Percentiles rank a stretch among this genome's conserved stretches.
These are phyloP conservation scores for Strix occidentalis DNA, from an alignment of 2,797 vertebrate genomes.

Conservation along the genomic window DNA sequence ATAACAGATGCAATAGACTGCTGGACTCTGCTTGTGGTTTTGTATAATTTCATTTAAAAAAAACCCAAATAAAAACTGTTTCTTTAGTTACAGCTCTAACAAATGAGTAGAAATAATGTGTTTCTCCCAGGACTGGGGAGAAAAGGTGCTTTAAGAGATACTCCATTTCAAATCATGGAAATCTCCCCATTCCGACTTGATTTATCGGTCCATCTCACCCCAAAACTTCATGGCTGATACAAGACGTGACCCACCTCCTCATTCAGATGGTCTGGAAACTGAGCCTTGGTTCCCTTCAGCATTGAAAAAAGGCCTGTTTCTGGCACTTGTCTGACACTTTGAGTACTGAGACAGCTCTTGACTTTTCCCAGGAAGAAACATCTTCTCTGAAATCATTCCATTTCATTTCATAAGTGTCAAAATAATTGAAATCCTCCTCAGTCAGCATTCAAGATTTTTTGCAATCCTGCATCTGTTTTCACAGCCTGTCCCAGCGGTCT, in stretches of 20 bases:
- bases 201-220: not conserved
- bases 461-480: not conserved
- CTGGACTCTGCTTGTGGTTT: not conserved
- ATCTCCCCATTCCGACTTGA: not conserved
- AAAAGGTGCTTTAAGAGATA: not conserved
- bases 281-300: not conserved
- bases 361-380: not conserved
- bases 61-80: not conserved
- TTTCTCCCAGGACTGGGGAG: not conserved
- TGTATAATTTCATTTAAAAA: not conserved
- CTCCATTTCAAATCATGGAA: not conserved
- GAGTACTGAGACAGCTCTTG: not conserved
- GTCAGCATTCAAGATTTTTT: not conserved
- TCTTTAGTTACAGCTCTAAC: not conserved
- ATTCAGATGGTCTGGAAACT: not conserved
- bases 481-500: not conserved
- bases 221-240: not conserved
- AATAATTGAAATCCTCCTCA: constrained; percentile 5
- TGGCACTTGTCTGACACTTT: not conserved
- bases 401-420: not conserved
- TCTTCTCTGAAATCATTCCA: not conserved
- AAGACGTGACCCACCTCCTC: not conserved
- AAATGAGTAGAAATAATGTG: rapidly evolving
- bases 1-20: not conserved
- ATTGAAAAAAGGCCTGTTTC: not conserved